A percentile compares a stretch with the other conserved stretches of the same genome.
phyloP scores from a whole-genome alignment of 2,797 vertebrate genomes.

The Gymnopithys bicolor region DNA sequence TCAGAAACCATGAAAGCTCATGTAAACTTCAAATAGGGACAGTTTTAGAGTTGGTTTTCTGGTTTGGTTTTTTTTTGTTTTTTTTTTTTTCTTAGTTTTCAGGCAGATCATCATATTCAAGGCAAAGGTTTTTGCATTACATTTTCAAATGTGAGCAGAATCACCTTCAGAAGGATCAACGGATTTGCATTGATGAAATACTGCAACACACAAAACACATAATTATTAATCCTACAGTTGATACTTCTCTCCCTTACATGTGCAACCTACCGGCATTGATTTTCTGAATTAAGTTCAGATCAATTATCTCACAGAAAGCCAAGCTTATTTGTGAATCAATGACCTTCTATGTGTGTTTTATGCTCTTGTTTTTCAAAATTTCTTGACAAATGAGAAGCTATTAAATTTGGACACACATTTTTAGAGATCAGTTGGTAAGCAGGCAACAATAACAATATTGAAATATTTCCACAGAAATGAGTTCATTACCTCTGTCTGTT shows the following conservation, averaged over 20 bases:
- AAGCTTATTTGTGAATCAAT: not conserved
- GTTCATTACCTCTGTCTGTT: slow-evolving; percentile 32
- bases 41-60: not conserved
- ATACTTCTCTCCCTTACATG: not conserved
- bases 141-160: not conserved
- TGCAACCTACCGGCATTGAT: not conserved
- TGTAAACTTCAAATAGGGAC: not conserved
- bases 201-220: not conserved
- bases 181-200: slow-evolving; percentile 17
- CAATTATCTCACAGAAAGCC: not conserved
- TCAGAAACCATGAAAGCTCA: not conserved
- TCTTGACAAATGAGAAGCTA: slow-evolving; percentile 31
- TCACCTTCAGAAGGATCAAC: slow-evolving; percentile 14
- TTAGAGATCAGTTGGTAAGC: slow-evolving; percentile 9
- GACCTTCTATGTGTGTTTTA: not conserved
- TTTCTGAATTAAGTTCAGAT: not conserved
- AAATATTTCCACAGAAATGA: slow-evolving; percentile 49
- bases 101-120: not conserved
- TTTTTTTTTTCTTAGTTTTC: not conserved
- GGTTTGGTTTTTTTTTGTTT: not conserved
- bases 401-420: slow-evolving; percentile 42
- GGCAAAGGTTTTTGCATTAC: not conserved
- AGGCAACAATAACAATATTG: slow-evolving; percentile 6
- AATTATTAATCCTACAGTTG: not conserved
- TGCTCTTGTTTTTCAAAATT: not conserved